Evolutionary conservation across 2,888 invertebrate species (phyloP), one percentile per base, ranked within the genome.

Genomic region (Tethea ocularis): DNA sequence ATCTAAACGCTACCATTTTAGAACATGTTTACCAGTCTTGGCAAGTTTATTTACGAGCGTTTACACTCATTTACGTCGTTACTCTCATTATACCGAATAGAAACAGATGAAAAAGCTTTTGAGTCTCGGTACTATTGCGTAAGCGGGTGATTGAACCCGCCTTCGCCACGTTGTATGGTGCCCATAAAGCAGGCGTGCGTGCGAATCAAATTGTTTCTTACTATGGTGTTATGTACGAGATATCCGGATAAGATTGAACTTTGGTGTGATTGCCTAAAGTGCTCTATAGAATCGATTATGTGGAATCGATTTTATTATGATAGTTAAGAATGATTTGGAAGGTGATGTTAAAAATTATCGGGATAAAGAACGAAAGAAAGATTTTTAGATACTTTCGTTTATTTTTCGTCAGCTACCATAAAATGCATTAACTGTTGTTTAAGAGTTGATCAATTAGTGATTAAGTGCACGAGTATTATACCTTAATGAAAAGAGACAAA

Each of bases 61-160:
- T 73, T 72, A 67, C 64, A 62, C 68, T 59, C 68, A 72, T 74
- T 75, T 73, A 72, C 67, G 68, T 69, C 63, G 67, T 68, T 67
- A 72, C 64, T 73, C 68, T 68, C 73, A 66, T 73, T 77, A 67
- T 62, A 60, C 68, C 53, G 64, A 68, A 67, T 69, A 67, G 70
- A 65, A 75, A 67, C 71, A 78, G 75, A 78, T 80, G 81, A 78
- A 84, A 84, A 72, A 72, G 75, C 68, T 66, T n/a, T 63, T 62
- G 65, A 60, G 66, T 69, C 71, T 65, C 68, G 72, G 61, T 65
- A 68, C 69, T 72, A 75, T 88, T 86, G 78, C 82, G 86, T 82
- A 87, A 87, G 77, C 79, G 74, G 86, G 85, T 84, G 74, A 75
- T 76, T 86, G 87, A 87, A 87, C 87, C 72, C 74, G 46, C 56